These are phyloP conservation scores for Syncerus caffer DNA, from an alignment of 2,797 vertebrate genomes.

Conservation along the genomic window DNA sequence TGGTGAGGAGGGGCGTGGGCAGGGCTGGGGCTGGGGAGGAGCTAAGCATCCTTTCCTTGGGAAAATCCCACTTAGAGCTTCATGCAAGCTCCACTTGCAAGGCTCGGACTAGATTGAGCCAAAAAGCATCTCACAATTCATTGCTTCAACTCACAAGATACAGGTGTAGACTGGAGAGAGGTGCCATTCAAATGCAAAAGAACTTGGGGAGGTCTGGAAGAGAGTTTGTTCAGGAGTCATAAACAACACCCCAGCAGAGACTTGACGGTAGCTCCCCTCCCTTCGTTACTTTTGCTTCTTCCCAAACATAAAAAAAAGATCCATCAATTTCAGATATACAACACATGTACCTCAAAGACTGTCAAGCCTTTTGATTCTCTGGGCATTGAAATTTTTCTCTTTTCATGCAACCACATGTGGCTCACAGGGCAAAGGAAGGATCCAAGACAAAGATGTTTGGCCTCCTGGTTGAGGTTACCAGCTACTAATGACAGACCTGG, in stretches of 20 bases:
- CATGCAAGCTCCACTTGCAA: not conserved
- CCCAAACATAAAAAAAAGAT: not conserved
- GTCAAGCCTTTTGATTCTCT: not conserved
- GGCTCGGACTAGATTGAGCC: not conserved
- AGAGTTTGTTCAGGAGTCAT: not conserved
- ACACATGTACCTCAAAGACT: too few relatives aligned
- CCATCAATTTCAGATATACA: not conserved
- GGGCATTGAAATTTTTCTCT: not conserved
- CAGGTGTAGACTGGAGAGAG: not conserved
- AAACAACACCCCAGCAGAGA: not conserved
- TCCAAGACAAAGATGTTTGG: not conserved
- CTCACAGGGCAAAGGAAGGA: not conserved
- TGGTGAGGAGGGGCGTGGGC: constrained; percentile 82
- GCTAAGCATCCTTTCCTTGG: not conserved
- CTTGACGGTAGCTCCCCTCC: not conserved
- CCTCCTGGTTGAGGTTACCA: not conserved
- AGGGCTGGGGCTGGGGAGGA: not conserved
- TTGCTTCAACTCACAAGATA: not conserved
- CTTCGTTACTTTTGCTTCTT: not conserved
- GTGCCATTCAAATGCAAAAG: not conserved
- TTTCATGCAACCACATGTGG: not conserved
- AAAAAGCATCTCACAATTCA: accelerated
- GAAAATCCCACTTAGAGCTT: not conserved
- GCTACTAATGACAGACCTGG: not conserved
- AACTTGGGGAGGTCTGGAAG: not conserved